These are phyloP conservation scores for Xylota sylvarum DNA, from an alignment of 2,888 invertebrate genomes.

Conservation along the genomic window DNA sequence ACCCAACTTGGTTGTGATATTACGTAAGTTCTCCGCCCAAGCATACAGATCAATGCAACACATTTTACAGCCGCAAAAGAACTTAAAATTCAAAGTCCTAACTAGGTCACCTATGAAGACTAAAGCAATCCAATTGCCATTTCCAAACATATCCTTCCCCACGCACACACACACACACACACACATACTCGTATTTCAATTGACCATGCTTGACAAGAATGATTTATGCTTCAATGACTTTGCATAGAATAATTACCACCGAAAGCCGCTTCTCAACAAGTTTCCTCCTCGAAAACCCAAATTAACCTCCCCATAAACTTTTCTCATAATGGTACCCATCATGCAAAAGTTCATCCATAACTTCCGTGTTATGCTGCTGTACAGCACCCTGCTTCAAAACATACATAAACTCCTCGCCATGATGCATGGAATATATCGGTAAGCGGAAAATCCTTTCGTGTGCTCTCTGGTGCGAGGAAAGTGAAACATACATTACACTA, in stretches of 20 bases:
- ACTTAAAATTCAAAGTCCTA: too few relatives aligned
- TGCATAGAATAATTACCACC: constrained; percentile 28
- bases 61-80: too few relatives aligned
- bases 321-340: constrained; percentile 55
- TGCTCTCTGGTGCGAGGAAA: constrained; percentile 28
- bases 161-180: too few relatives aligned
- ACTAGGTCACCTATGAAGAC: too few relatives aligned
- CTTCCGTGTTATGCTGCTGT: constrained; percentile 39
- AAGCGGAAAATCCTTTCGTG: constrained; percentile 24
- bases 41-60: too few relatives aligned
- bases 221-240: constrained; percentile 4
- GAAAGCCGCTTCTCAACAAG: neutral
- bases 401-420: neutral
- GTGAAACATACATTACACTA: constrained; percentile 45
- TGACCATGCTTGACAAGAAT: neutral
- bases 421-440: neutral
- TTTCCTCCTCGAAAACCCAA: constrained; percentile 21
- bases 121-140: too few relatives aligned
- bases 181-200: neutral
- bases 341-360: constrained; percentile 59
- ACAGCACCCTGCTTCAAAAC: neutral
- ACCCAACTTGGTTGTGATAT: too few relatives aligned
- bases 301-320: constrained; percentile 54
- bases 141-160: neutral
- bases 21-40: too few relatives aligned